phyloP scores from a whole-genome alignment of 2,797 vertebrate species.

The Cryptoblepharus egeriae region DNA sequence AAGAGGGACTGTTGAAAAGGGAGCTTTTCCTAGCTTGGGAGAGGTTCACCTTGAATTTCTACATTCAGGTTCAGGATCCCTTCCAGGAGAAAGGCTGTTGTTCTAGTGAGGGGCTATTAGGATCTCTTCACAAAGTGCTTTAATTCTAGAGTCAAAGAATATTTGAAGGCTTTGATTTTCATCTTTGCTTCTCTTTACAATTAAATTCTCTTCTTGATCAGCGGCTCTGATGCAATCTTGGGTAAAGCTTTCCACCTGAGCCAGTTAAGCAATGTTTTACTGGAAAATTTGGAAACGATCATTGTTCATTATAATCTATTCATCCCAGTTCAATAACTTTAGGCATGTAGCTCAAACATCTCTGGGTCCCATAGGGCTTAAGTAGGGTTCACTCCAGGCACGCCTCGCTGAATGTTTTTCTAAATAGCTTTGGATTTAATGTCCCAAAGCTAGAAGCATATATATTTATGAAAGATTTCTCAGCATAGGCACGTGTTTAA shows the following conservation, averaged over 20 bases:
- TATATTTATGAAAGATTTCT: background rate
- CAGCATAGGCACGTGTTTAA: background rate
- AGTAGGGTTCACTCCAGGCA: background rate
- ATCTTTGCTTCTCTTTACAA: background rate
- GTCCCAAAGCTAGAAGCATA: background rate
- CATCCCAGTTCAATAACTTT: background rate
- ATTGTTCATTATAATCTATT: background rate
- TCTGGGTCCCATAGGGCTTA: background rate
- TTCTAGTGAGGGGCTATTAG: background rate
- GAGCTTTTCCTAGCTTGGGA: background rate
- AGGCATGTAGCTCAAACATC: background rate
- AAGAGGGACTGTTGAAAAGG: background rate
- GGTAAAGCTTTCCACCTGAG: background rate
- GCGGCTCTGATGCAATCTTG: background rate
- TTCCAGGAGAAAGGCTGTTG: background rate
- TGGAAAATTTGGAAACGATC: background rate
- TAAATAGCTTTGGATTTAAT: background rate
- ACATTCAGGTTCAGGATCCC: background rate
- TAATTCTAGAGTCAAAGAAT: background rate
- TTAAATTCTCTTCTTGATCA: background rate
- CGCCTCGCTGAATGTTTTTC: background rate
- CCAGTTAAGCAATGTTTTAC: background rate
- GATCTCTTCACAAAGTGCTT: background rate
- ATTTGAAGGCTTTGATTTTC: background rate
- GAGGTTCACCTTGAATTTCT: background rate